Evolutionary conservation across 2,888 invertebrate species (phyloP).

Genomic region (Apamea crenata): DNA sequence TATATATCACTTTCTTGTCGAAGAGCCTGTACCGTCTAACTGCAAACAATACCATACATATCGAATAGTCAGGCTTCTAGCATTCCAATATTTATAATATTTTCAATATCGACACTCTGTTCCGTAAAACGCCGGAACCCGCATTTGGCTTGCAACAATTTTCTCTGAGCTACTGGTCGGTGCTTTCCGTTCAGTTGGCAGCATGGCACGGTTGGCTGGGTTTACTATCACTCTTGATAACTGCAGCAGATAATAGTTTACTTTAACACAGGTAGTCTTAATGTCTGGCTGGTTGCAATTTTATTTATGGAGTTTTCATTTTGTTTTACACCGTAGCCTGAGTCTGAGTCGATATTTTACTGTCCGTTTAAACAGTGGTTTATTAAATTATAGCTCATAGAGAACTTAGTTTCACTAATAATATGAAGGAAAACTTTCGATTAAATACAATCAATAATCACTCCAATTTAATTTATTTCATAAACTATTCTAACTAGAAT

Average conservation of each 20-base stretch:
- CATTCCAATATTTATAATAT: neutral
- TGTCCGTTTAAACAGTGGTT: neutral
- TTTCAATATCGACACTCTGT: slow-evolving; percentile 6
- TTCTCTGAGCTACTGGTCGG: slow-evolving; percentile 37
- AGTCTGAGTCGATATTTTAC: neutral
- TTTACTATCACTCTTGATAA: slow-evolving; percentile 66
- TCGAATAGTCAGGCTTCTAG: neutral
- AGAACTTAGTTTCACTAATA: neutral
- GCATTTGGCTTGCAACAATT: slow-evolving; percentile 45
- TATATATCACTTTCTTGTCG: neutral
- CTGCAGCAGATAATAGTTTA: slow-evolving; percentile 50
- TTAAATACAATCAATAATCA: too few relatives aligned
- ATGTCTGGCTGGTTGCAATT: slow-evolving; percentile 9
- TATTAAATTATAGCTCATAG: neutral
- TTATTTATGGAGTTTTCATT: slow-evolving; percentile 15
- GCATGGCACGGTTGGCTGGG: slow-evolving; percentile 47
- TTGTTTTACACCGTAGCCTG: neutral
- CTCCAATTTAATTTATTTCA: too few relatives aligned
- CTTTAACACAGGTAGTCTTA: slow-evolving; percentile 27
- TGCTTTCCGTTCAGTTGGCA: slow-evolving; percentile 45
- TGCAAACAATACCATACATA: slow-evolving; percentile 12
- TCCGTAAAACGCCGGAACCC: slow-evolving; percentile 49
- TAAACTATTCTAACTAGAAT: neutral
- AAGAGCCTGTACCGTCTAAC: neutral
- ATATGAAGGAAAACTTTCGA: too few relatives aligned